phyloP scores from a whole-genome alignment of 2,797 vertebrate genomes.

The Lycodopsis pacificus region DNA sequence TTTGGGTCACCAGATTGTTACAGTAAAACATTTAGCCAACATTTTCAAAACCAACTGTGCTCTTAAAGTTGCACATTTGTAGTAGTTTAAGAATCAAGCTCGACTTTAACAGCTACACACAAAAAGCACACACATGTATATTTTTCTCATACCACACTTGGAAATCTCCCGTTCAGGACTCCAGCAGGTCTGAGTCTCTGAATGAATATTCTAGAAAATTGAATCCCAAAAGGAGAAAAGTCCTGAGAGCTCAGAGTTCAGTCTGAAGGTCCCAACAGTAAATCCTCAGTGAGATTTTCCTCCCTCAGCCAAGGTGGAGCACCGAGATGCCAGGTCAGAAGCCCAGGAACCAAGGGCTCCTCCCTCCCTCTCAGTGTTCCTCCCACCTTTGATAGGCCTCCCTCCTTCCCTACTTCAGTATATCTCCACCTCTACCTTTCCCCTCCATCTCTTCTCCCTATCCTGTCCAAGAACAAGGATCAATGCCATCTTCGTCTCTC shows the following conservation, averaged over 20 bases:
- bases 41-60: neutral
- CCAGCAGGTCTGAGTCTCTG: constrained; percentile 28
- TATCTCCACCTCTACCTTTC: neutral
- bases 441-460: constrained; percentile 16
- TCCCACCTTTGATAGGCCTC: constrained; percentile 29
- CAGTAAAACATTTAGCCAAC: neutral
- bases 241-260: constrained; percentile 26
- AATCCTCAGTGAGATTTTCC: constrained; percentile 72
- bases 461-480: constrained; percentile 35
- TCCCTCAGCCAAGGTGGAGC: constrained; percentile 68
- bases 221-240: constrained; percentile 38
- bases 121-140: constrained; percentile 1
- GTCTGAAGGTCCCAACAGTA: constrained; percentile 57
- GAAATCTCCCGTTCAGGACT: constrained; percentile 38
- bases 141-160: constrained; percentile 64
- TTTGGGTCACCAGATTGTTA: neutral
- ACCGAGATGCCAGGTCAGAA: constrained; percentile 58
- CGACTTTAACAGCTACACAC: neutral
- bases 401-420: constrained; percentile 7
- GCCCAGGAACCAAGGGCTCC: constrained; percentile 54
- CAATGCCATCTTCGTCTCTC: constrained; percentile 13
- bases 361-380: constrained; percentile 52
- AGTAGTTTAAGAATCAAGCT: neutral
- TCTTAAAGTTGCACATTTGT: neutral
- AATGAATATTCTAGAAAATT: constrained; percentile 57